These are phyloP conservation scores for Trypoxylon attenuatum DNA, from an alignment of 2,888 invertebrate genomes.

Conservation along the genomic window DNA sequence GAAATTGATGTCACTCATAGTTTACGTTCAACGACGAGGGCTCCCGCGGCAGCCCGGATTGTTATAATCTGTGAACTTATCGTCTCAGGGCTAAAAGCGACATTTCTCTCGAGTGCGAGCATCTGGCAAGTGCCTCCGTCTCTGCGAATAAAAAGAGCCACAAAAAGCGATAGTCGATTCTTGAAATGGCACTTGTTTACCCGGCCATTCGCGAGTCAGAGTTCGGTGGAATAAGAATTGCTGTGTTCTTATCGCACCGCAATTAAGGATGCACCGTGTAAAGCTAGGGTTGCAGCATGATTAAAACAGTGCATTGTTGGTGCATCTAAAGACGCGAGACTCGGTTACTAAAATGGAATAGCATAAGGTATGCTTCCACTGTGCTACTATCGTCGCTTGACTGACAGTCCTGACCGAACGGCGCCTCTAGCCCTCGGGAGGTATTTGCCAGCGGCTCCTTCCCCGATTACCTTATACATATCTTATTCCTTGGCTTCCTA, in stretches of 20 bases:
- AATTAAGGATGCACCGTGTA: too few species aligned
- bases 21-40: constrained; percentile 56
- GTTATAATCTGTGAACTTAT: constrained; percentile 67
- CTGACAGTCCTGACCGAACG: constrained; percentile 60
- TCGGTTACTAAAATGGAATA: constrained; percentile 36
- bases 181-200: too few species aligned
- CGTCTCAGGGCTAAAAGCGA: constrained; percentile 31
- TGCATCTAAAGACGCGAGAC: constrained; percentile 18
- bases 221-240: too few species aligned
- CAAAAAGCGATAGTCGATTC: too few species aligned
- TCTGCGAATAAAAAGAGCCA: too few species aligned
- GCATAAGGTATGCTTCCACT: constrained; percentile 62
- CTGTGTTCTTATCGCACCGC: too few species aligned
- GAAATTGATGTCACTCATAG: constrained; percentile 67
- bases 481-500: not conserved
- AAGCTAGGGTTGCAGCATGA: too few species aligned
- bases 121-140: not conserved
- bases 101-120: constrained; percentile 17
- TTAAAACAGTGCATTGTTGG: constrained; percentile 52
- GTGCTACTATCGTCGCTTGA: constrained; percentile 55
- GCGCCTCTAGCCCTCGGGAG: too few species aligned
- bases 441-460: constrained; percentile 13
- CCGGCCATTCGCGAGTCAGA: too few species aligned
- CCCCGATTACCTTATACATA: not conserved
- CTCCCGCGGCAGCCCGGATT: constrained; percentile 49